Percentiles rank a stretch among this genome's conserved stretches.
These are phyloP conservation scores for Scatophagus argus DNA, from an alignment of 2,113 vertebrate species.

Conservation along the genomic window DNA sequence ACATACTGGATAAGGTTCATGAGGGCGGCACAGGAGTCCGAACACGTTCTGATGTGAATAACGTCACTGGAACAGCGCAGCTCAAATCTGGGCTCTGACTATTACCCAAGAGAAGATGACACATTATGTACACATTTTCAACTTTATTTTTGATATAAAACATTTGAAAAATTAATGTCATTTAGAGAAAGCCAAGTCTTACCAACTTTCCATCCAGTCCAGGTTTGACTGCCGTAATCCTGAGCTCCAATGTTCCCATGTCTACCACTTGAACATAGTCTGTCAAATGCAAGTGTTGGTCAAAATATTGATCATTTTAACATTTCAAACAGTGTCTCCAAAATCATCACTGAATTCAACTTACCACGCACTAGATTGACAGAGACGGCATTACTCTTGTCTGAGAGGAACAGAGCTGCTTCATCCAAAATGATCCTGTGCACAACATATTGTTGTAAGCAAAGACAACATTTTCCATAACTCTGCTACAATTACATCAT, in stretches of 20 bases:
- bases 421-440: constrained; percentile 97
- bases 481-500: not conserved
- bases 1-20: constrained; percentile 99
- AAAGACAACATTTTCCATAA: not conserved
- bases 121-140: not conserved
- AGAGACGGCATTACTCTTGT: constrained; percentile 91
- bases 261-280: constrained; percentile 98
- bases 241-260: constrained; percentile 95
- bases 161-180: not conserved
- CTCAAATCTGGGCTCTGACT: constrained; percentile 94
- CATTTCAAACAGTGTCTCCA: not conserved
- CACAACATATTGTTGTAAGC: constrained; percentile 7
- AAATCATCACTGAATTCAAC: not conserved
- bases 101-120: constrained; percentile 1
- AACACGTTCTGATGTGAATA: constrained; percentile 96
- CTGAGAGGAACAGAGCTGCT: constrained; percentile 94
- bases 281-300: constrained; percentile 62
- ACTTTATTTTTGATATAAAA: not conserved
- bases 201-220: constrained; percentile 89
- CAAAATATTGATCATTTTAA: not conserved
- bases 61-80: constrained; percentile 96
- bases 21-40: constrained; percentile 95
- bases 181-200: constrained; percentile 54
- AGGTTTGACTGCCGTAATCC: constrained; percentile 93
- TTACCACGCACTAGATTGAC: constrained; percentile 93